These are phyloP conservation scores for Sebastes oblongus DNA, from an alignment of 2,797 vertebrate species.

Conservation along the genomic window DNA sequence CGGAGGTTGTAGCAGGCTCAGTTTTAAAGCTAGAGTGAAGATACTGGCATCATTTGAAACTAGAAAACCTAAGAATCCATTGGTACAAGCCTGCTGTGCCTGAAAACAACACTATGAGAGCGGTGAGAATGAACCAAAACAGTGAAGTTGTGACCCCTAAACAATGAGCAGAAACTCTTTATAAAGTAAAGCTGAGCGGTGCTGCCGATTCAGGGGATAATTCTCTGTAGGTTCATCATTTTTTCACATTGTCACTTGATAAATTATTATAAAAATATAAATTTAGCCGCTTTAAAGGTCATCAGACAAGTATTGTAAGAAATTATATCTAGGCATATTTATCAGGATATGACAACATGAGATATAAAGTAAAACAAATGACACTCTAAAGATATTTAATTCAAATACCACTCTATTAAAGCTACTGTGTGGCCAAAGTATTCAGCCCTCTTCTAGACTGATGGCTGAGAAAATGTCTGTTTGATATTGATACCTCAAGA, in stretches of 20 bases:
- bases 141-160: not conserved
- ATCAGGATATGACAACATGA: not conserved
- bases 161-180: not conserved
- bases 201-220: not conserved
- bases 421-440: not conserved
- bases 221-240: not conserved
- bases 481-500: slow-evolving; percentile 78
- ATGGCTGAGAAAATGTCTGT: not conserved
- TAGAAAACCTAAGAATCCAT: too few species aligned
- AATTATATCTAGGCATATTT: not conserved
- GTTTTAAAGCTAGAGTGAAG: too few species aligned
- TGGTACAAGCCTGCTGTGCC: not conserved
- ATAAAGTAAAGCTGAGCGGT: not conserved
- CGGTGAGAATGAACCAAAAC: not conserved
- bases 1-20: too few species aligned
- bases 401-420: not conserved
- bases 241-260: not conserved
- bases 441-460: not conserved
- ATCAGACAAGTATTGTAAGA: not conserved
- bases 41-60: too few species aligned
- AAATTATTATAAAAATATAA: not conserved
- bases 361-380: not conserved
- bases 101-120: not conserved
- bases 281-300: not conserved
- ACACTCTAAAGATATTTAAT: not conserved